Base-by-base conservation (phyloP, 1,140 invertebrate genomes). In the Drosophila ercepeae region DNA sequence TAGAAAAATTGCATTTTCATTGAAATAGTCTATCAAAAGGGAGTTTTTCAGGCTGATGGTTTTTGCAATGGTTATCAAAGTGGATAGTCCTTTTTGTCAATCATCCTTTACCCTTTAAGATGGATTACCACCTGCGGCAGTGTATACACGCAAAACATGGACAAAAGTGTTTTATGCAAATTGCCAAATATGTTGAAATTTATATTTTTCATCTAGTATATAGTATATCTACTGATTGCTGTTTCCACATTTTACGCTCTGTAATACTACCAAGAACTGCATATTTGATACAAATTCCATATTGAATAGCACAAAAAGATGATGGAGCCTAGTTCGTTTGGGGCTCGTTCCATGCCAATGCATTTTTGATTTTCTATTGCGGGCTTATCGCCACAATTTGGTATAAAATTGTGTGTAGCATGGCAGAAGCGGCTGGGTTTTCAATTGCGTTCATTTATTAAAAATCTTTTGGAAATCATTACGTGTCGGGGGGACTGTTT, bases 341-440 rank as follows among this genome's bases (percentile, higher is more conserved):
- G 59, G 34, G 34, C 11, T 64, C 59, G 39, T 67, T 65, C 39
- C 63, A 65, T 52, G 60, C 39, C 60, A 67, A 53, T 67, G 63
- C 63, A 67, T 67, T 67, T 67, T 65, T 67, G 63, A 67, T 67
- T 52, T 67, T 27, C 60, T 45, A 65, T 65, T 65, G 19, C 60
- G 5, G 36, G 36, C 42, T 65, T 65, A 67, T 65, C 25, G 36
- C n/a, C 36, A 64, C 45, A 41, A 25, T 41, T 50, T 19, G 14
- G 34, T 19, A 63, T 63, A 63, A 44, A 51, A 63, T 51, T 65
- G 39, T 52, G 16, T 39, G 14, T 46, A 7, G 21, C 21, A 19
- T 60, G 42, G 41, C 42, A 63, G 21, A 39, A 39, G 60, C 39
- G 9, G 11, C 53, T 41, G 58, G 29, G 13, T 4, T 11, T 32